These are phyloP conservation scores for Cordilura impudica DNA, from an alignment of 2,888 invertebrate genomes.

Conservation along the genomic window DNA sequence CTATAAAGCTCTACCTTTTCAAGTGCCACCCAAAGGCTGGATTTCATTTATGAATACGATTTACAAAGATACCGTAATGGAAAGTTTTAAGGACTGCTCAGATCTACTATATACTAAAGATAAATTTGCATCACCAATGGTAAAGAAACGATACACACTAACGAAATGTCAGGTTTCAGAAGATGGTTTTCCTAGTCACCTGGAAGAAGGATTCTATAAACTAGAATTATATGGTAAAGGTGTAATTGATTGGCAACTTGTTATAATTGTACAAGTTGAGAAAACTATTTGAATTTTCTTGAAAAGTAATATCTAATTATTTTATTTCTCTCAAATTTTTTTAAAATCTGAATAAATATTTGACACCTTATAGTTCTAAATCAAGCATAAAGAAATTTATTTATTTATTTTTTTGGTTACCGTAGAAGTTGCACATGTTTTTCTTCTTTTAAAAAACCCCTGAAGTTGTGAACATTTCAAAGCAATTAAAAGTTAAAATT, in stretches of 20 bases:
- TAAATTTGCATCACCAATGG: constrained; percentile 49
- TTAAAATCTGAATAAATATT: no score
- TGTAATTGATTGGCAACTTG: not conserved
- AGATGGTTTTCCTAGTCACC: constrained; percentile 57
- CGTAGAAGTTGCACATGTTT: no score
- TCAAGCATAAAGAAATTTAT: no score
- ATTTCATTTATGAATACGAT: constrained; percentile 24
- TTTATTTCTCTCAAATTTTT: no score
- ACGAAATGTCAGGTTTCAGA: constrained; percentile 55
- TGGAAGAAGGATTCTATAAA: constrained; percentile 63
- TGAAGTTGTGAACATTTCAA: no score
- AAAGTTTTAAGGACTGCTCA: constrained; percentile 59
- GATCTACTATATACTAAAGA: constrained; percentile 59
- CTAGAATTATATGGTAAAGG: not conserved
- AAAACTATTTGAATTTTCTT: no score
- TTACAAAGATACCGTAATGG: constrained; percentile 59
- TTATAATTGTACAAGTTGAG: no score
- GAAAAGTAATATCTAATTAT: no score
- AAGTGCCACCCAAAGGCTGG: constrained; percentile 23
- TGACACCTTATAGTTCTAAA: no score
- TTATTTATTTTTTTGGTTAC: no score
- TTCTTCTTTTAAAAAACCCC: no score
- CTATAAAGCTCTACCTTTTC: constrained; percentile 58
- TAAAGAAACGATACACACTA: constrained; percentile 38
- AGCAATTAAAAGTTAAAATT: no score